phyloP scores from a whole-genome alignment of 2,113 vertebrate genomes.

The Panurus biarmicus region DNA sequence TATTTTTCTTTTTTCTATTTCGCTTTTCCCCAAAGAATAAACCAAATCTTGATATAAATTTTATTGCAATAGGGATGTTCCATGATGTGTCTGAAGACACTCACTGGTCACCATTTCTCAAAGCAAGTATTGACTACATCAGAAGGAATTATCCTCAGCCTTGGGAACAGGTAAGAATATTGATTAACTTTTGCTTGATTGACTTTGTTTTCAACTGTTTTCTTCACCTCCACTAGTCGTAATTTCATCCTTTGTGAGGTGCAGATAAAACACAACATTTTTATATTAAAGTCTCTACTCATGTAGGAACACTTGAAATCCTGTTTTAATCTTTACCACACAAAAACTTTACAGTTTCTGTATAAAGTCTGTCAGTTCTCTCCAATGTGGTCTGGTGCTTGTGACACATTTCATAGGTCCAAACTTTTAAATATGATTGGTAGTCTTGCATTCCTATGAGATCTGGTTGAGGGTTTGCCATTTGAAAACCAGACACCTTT shows the following conservation, averaged over 20 bases:
- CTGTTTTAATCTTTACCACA: background rate
- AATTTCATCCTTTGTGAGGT: background rate
- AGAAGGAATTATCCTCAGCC: conserved; percentile 69
- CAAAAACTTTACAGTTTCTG: background rate
- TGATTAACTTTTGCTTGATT: background rate
- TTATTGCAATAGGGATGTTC: conserved; percentile 56
- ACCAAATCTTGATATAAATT: background rate
- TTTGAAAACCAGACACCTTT: background rate
- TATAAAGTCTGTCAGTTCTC: background rate
- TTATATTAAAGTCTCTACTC: background rate
- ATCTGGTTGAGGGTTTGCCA: background rate
- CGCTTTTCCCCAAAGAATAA: background rate
- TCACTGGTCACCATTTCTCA: conserved; percentile 78
- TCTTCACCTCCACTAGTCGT: background rate
- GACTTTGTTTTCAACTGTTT: background rate
- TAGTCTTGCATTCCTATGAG: background rate
- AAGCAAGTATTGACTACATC: conserved; percentile 69
- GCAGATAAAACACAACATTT: background rate
- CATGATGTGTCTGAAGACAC: conserved; percentile 73
- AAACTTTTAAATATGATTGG: background rate
- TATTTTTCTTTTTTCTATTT: background rate
- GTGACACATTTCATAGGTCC: background rate
- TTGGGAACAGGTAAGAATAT: conserved; percentile 68
- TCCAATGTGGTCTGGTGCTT: background rate
- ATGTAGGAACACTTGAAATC: background rate